Conservation (phyloP, 2,113 vertebrate genomes). For the Pachyramphus minor region DNA sequence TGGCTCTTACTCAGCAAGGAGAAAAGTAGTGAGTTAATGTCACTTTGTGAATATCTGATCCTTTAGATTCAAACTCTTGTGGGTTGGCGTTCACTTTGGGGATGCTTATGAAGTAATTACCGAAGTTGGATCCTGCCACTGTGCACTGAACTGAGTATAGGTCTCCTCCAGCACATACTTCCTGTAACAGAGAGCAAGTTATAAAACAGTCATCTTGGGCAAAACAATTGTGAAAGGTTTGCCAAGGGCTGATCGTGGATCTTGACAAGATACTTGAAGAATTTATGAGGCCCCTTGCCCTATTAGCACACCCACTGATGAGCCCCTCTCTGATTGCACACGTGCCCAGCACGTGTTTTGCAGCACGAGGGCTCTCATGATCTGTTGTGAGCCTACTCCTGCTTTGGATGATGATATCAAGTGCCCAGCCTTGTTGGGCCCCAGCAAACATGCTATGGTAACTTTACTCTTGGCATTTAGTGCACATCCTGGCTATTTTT, state of each 20-base stretch:
- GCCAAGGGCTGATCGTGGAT: not conserved
- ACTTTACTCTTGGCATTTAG: not conserved
- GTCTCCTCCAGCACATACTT: not conserved
- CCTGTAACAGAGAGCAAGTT: not conserved
- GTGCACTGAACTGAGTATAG: not conserved
- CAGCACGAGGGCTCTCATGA: not conserved
- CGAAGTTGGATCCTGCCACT: not conserved
- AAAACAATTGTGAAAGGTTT: not conserved
- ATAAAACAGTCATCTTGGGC: not conserved
- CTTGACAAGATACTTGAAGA: not conserved
- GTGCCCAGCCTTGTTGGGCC: not conserved
- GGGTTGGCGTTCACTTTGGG: fast-evolving
- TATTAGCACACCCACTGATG: not conserved
- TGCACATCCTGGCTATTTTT: not conserved
- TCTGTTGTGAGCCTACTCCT: not conserved
- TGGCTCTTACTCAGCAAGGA: not conserved
- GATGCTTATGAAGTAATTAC: not conserved
- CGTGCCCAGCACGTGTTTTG: not conserved
- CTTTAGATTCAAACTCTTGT: not conserved
- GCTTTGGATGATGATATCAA: not conserved
- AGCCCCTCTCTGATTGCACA: not conserved
- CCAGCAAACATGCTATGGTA: not conserved
- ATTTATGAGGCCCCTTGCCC: not conserved
- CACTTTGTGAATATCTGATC: not conserved
- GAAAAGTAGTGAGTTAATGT: not conserved